Percentiles rank a stretch among this genome's conserved stretches.
Conservation (phyloP, 2,888 invertebrate genomes). For the Epsilonema sp. region DNA sequence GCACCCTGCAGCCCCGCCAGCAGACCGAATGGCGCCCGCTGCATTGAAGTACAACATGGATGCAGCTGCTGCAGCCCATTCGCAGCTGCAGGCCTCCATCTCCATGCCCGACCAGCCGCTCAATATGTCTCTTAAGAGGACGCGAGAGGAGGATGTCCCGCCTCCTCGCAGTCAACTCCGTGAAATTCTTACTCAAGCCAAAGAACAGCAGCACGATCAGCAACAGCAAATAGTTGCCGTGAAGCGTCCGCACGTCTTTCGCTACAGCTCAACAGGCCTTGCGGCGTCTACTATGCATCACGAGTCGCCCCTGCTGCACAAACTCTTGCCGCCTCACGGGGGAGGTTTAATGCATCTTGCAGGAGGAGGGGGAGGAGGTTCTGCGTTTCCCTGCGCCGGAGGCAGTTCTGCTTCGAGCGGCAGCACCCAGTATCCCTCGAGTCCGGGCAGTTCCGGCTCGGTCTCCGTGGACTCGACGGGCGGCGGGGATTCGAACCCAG, state of each 20-base stretch:
- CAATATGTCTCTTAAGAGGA: conserved; percentile 3
- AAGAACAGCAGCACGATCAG: not conserved
- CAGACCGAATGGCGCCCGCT: no score
- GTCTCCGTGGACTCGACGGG: not conserved
- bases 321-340: not conserved
- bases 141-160: not conserved
- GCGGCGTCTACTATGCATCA: not conserved
- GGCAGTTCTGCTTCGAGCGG: not conserved
- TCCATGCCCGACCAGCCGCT: conserved; percentile 2
- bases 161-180: not conserved
- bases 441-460: conserved; percentile 1
- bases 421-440: conserved; percentile 5
- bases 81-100: no score
- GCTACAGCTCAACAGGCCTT: not conserved
- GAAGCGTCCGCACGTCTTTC: not conserved
- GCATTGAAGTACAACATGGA: no score
- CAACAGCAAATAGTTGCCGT: no score
- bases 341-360: no score
- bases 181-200: not conserved
- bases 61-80: no score
- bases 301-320: no score
- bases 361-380: no score
- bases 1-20: no score
- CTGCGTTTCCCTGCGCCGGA: not conserved
- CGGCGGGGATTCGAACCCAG: not conserved